Evolutionary conservation across 2,888 invertebrate genomes (phyloP).

Genomic region (Sinhomidia bicolor): DNA sequence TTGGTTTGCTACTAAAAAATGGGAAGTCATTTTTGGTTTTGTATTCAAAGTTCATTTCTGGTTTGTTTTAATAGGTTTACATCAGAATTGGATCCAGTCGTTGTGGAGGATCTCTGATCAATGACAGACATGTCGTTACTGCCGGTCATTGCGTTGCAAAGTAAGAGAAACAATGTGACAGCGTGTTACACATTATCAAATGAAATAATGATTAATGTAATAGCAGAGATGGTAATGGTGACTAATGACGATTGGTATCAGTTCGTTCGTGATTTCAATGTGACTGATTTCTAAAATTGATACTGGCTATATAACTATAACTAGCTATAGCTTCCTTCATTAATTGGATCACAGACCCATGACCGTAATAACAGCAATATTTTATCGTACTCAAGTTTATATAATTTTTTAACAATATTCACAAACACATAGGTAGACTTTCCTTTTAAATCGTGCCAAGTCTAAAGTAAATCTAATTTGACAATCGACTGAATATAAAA

Average conservation of each 20-base stretch:
- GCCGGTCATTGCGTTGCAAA: slow-evolving; percentile 96
- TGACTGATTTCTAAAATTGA: slow-evolving; percentile 24
- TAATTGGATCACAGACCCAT: slow-evolving; percentile 45
- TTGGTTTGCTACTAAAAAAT: too few species aligned
- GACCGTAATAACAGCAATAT: slow-evolving; percentile 49
- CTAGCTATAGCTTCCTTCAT: too few species aligned
- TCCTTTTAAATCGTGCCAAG: neutral
- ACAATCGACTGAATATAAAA: neutral
- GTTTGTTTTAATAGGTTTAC: slow-evolving; percentile 85
- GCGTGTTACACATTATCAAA: neutral
- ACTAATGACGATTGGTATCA: neutral
- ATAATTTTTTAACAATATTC: too few species aligned
- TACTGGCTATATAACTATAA: neutral
- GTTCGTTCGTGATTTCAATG: neutral
- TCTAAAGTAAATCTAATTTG: neutral
- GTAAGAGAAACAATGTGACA: slow-evolving; percentile 81
- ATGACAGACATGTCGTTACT: slow-evolving; percentile 94
- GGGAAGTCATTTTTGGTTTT: neutral
- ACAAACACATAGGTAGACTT: too few species aligned
- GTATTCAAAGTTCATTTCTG: neutral
- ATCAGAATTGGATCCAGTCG: slow-evolving; percentile 96
- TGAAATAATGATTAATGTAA: neutral
- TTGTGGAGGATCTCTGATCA: slow-evolving; percentile 95
- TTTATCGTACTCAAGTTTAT: too few species aligned
- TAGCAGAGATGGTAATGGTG: neutral